Percentiles rank a stretch among this genome's conserved stretches.
These are phyloP conservation scores for Puffinus mauretanicus DNA, from an alignment of 2,113 vertebrate species.

Conservation along the genomic window DNA sequence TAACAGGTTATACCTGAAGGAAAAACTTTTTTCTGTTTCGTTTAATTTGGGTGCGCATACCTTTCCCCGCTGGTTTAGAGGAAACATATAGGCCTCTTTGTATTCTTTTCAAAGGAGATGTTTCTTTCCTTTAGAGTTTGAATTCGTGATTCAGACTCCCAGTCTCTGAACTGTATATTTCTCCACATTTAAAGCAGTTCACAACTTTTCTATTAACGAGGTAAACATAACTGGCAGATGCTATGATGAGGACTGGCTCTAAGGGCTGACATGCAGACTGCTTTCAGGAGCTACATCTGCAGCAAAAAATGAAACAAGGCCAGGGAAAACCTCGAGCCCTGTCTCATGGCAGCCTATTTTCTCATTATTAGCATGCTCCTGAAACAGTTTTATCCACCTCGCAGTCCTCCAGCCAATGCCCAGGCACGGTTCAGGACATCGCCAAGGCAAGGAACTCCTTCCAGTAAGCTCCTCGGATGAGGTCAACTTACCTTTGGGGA, in stretches of 20 bases:
- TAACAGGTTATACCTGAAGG: background rate
- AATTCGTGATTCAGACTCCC: background rate
- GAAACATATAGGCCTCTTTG: background rate
- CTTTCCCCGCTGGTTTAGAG: background rate
- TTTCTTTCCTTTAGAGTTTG: background rate
- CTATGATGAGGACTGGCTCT: background rate
- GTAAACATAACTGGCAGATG: background rate
- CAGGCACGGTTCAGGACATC: background rate
- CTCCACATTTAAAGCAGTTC: background rate
- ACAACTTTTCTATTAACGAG: background rate
- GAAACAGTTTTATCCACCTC: background rate
- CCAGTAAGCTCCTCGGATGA: background rate
- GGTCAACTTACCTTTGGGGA: background rate
- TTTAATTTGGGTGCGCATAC: background rate
- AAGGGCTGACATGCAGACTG: background rate
- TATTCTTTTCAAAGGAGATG: background rate
- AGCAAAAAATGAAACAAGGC: background rate
- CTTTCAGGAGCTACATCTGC: background rate
- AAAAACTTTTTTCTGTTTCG: constrained; percentile 29
- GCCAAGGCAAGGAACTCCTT: background rate
- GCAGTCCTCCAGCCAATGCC: background rate
- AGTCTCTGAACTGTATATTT: background rate
- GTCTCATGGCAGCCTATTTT: background rate
- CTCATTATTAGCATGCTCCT: background rate
- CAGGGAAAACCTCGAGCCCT: background rate